Evolutionary conservation across 2,888 invertebrate genomes (phyloP).

Genomic region (Cosmia pyralina): DNA sequence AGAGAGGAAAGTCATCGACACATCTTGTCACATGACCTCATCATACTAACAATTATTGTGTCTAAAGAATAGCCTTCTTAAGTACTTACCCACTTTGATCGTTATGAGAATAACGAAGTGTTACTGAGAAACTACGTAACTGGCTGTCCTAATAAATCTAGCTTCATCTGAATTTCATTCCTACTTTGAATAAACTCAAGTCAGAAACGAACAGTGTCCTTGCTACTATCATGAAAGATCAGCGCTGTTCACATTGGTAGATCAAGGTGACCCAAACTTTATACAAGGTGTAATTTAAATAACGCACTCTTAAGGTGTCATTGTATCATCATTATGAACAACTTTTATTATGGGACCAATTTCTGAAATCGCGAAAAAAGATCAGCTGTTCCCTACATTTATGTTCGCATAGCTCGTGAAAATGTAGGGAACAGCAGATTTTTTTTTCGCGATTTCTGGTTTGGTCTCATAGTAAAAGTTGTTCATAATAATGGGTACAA

Average conservation of each 20-base stretch:
- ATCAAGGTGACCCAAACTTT: too few relatives aligned
- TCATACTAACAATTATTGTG: not conserved
- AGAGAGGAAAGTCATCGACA: not conserved
- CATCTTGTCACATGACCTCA: not conserved
- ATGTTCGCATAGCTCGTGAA: too few relatives aligned
- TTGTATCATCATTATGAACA: too few relatives aligned
- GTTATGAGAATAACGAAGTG: not conserved
- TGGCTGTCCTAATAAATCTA: slow-evolving; percentile 18
- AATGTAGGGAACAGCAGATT: too few relatives aligned
- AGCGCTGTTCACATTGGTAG: slow-evolving; percentile 10
- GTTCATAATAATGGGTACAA: too few relatives aligned
- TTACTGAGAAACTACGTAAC: not conserved
- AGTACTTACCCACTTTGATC: not conserved
- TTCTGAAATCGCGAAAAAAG: too few relatives aligned
- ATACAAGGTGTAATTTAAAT: too few relatives aligned
- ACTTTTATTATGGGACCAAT: too few relatives aligned
- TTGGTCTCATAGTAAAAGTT: too few relatives aligned
- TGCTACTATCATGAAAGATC: slow-evolving; percentile 3
- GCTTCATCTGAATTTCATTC: slow-evolving; percentile 29
- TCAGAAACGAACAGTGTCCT: slow-evolving; percentile 1
- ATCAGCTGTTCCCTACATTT: too few relatives aligned
- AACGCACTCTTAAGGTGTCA: too few relatives aligned
- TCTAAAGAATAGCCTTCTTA: not conserved
- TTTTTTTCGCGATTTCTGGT: too few relatives aligned
- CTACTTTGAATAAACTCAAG: slow-evolving; percentile 21